A percentile compares a stretch with the other conserved stretches of the same genome.
These are phyloP conservation scores for Limnodromus scolopaceus DNA, from an alignment of 2,797 vertebrate genomes.

Conservation along the genomic window DNA sequence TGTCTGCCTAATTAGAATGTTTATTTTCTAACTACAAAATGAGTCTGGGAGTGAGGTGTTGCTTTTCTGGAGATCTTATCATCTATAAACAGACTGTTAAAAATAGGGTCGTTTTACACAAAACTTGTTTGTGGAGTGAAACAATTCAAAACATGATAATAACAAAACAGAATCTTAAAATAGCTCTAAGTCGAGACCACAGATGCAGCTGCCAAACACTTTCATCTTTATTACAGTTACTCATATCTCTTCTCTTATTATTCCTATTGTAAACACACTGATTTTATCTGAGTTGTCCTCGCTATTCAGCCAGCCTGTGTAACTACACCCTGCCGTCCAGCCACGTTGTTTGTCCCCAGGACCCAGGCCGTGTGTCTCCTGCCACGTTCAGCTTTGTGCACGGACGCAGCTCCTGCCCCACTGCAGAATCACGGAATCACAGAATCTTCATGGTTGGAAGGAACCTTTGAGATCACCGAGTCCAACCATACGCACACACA, in stretches of 20 bases:
- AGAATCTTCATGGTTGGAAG: too few relatives aligned
- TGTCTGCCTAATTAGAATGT: background rate
- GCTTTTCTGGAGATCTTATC: slow-evolving; percentile 52
- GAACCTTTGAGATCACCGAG: too few relatives aligned
- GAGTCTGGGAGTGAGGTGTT: slow-evolving; percentile 18
- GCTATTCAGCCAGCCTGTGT: background rate
- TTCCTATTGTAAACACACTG: slow-evolving; percentile 38
- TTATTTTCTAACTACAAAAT: slow-evolving; percentile 10
- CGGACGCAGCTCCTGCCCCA: accelerated
- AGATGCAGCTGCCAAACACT: slow-evolving; percentile 56
- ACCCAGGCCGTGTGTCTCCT: background rate
- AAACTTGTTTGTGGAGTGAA: slow-evolving; percentile 55
- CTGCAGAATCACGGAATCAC: too few relatives aligned
- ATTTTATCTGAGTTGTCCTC: slow-evolving; percentile 41
- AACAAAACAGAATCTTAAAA: slow-evolving; percentile 64
- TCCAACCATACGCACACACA: too few relatives aligned
- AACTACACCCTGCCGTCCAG: background rate
- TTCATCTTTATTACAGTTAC: slow-evolving; percentile 63
- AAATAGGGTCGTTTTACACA: slow-evolving; percentile 56
- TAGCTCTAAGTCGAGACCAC: slow-evolving; percentile 46
- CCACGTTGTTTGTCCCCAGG: background rate
- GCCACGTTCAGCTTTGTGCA: background rate
- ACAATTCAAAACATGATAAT: slow-evolving; percentile 55
- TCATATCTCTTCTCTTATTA: slow-evolving; percentile 54
- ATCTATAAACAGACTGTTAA: slow-evolving; percentile 26